Conservation (phyloP, 2,113 vertebrate species). For the Phalacrocorax aristotelis region DNA sequence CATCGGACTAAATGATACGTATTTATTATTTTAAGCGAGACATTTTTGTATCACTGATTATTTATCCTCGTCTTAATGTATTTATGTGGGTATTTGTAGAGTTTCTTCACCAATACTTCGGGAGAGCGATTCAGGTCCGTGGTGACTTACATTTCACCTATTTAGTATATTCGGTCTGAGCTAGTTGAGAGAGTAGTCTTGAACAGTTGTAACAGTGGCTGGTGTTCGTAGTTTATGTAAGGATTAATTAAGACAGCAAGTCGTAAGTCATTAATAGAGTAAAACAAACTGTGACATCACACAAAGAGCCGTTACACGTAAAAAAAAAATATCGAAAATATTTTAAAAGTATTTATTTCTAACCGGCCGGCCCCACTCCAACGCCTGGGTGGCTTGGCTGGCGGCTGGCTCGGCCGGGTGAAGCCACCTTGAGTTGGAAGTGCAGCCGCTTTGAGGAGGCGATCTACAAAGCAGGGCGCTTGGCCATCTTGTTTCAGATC, state of each 20-base stretch:
- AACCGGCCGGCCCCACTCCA: constrained; percentile 72
- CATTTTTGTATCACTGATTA: constrained; percentile 94
- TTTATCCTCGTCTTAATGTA: constrained; percentile 97
- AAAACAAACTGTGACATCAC: constrained; percentile 74
- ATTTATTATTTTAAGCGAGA: constrained; percentile 98
- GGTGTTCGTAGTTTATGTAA: constrained; percentile 89
- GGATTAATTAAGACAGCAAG: constrained; percentile 82
- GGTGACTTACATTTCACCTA: constrained; percentile 83
- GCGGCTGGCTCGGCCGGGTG: constrained; percentile 56
- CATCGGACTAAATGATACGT: constrained; percentile 86
- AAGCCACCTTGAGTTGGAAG: constrained; percentile 70
- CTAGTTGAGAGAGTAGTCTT: constrained; percentile 85
- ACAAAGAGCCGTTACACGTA: constrained; percentile 63
- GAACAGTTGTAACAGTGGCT: constrained; percentile 87
- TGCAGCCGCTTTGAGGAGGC: constrained; percentile 56
- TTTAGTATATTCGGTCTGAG: constrained; percentile 84
- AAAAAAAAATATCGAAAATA: background rate
- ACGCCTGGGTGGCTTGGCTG: constrained; percentile 75
- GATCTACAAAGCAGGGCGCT: constrained; percentile 63
- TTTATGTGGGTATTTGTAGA: constrained; percentile 93
- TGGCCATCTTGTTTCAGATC: constrained; percentile 65
- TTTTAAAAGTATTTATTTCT: constrained; percentile 77
- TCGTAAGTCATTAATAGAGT: constrained; percentile 85
- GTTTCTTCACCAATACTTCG: constrained; percentile 82
- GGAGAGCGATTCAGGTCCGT: constrained; percentile 78